Evolutionary conservation across 2,797 vertebrate genomes (phyloP), one percentile per base, ranked within the genome.

Genomic region (Acrocephalus scirpaceus): DNA sequence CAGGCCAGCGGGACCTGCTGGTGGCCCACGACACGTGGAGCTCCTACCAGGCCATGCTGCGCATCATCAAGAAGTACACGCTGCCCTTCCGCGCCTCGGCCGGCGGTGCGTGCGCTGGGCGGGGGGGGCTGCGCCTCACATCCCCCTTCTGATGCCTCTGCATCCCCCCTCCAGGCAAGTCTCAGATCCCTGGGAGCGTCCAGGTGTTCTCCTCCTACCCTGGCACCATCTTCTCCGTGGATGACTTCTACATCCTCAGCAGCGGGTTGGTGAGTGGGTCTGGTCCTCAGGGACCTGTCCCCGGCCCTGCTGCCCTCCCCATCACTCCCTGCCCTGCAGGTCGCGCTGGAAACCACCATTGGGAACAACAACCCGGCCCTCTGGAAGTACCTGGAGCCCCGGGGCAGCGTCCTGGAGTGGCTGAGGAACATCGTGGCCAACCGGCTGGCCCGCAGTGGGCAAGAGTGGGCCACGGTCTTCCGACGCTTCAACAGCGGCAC

Each of bases 21-120:
- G 98, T 99, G 3, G 98, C 99, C 84, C 99, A 99, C 27, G 99
- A 99, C 96, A 99, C 99, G 23, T 99, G 99, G 99, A 98, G 93
- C 92, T 98, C 87, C 57, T 99, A 99, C 96, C 99, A 99, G 97
- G 95, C 98, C 92, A 99, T 99, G 99, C 98, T 99, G 51, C 98
- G 99, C 16, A 51, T 99, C 91, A 93, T 99, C 95, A 99, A 99
- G 98, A 99, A 99, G 96, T 99, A 99, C 95, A 97, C 61, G 5
- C 98, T 99, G 94, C 97, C 98, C 38, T 99, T 98, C 97, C 98
- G 76, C 27, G 23, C 95, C 26, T 98, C 97, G 5, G 96, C 98
- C 3, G 51, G 42, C 87, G 98, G 99, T 99, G 97, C 48, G 97
- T 91, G 57, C 14, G 22, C 67, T 53, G 93, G 67, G 67, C 87